Conservation (phyloP, 1,140 invertebrate species). For the Drosophila suzukii region DNA sequence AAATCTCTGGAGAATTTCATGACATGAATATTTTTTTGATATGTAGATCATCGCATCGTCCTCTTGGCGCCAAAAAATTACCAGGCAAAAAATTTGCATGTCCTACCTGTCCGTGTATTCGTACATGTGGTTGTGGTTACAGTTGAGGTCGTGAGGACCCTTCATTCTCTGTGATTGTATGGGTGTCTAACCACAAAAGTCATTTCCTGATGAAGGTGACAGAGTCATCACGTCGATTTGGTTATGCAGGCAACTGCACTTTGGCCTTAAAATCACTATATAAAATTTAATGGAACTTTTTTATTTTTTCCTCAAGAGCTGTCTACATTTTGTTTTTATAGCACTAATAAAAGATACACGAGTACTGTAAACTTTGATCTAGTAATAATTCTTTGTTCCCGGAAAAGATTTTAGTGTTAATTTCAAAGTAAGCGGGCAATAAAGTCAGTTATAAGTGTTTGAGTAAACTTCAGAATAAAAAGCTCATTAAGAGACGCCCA, state of each 20-base stretch:
- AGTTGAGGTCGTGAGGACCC: conserved; percentile 13
- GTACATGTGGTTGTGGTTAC: conserved; percentile 15
- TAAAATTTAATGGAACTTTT: background rate
- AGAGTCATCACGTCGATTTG: conserved; percentile 21
- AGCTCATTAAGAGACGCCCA: background rate
- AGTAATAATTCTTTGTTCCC: background rate
- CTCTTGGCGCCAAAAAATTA: conserved; percentile 52
- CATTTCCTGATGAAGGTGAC: conserved; percentile 28
- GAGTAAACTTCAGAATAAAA: background rate
- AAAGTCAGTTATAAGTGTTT: background rate
- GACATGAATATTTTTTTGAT: too few species aligned
- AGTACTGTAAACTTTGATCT: background rate
- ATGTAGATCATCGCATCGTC: background rate
- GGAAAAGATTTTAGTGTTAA: background rate
- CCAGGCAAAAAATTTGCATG: conserved; percentile 11
- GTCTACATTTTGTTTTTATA: too few species aligned
- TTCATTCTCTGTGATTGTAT: conserved; percentile 1
- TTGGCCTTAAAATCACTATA: background rate
- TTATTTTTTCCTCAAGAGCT: background rate
- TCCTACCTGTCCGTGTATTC: conserved; percentile 9
- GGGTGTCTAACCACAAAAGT: conserved; percentile 25
- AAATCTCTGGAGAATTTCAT: too few species aligned
- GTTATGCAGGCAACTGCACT: conserved; percentile 13
- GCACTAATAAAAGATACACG: background rate
- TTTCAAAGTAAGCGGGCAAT: background rate